Conservation (phyloP, 2,888 invertebrate species). For the Sabellastarte sp. region DNA sequence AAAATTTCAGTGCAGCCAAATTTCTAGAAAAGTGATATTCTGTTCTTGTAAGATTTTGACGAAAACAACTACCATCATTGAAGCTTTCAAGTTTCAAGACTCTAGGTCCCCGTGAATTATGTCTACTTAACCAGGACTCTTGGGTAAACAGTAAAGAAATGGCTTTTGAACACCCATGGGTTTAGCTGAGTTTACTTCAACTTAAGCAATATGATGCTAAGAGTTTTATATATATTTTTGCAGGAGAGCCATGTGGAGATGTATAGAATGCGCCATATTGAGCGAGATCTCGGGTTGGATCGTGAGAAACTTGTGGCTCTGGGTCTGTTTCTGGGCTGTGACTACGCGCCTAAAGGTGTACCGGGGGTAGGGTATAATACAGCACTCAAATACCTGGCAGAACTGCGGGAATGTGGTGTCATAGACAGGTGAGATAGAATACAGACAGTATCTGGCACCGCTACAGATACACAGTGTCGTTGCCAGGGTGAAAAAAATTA, state of each 20-base stretch:
- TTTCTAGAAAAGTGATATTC: too few species aligned
- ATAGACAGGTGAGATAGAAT: neutral
- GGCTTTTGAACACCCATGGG: too few species aligned
- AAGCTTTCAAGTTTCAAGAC: too few species aligned
- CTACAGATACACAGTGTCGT: neutral
- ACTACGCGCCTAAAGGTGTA: constrained; percentile 75
- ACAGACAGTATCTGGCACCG: too few species aligned
- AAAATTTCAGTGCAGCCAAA: too few species aligned
- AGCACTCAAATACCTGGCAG: constrained; percentile 65
- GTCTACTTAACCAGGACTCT: neutral
- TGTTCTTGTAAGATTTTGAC: too few species aligned
- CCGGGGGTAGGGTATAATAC: constrained; percentile 75
- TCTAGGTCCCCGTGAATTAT: too few species aligned
- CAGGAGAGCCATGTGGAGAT: constrained; percentile 61
- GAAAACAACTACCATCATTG: too few species aligned
- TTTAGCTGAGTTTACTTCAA: too few species aligned
- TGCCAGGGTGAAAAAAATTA: neutral
- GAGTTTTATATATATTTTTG: too few species aligned
- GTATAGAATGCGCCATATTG: constrained; percentile 72
- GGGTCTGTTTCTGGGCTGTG: constrained; percentile 83
- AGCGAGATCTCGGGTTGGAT: constrained; percentile 70
- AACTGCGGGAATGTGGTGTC: constrained; percentile 16
- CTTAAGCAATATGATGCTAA: too few species aligned
- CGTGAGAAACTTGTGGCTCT: constrained; percentile 81
- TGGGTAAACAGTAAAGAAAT: neutral